Conservation (phyloP, 2,797 vertebrate species). For the Malacoctenus gilli region DNA sequence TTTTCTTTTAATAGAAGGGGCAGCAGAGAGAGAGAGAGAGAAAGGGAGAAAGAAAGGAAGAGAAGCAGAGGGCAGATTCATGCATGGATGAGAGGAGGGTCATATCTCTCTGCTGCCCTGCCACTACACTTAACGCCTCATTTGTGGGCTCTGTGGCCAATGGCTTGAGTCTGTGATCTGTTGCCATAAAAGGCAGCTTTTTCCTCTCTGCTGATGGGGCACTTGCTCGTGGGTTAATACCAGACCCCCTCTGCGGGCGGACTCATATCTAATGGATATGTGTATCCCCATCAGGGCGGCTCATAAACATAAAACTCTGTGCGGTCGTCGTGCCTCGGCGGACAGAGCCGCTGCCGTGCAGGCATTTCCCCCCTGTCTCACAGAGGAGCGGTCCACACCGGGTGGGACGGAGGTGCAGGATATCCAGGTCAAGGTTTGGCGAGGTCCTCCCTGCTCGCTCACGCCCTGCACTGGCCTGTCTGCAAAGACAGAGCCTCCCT, state of each 20-base stretch:
- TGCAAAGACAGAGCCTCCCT: slow-evolving; percentile 10
- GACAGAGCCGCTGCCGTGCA: slow-evolving; percentile 39
- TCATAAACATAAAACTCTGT: slow-evolving; percentile 70
- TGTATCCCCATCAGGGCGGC: slow-evolving; percentile 63
- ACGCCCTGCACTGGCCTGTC: slow-evolving; percentile 40
- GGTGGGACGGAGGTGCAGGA: slow-evolving; percentile 72
- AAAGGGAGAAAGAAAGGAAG: slow-evolving; percentile 3
- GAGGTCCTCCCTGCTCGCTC: slow-evolving; percentile 49
- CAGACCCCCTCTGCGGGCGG: slow-evolving; percentile 52
- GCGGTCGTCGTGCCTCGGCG: slow-evolving; percentile 49
- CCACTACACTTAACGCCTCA: slow-evolving; percentile 77
- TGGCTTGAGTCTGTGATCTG: slow-evolving; percentile 75
- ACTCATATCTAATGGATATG: slow-evolving; percentile 71
- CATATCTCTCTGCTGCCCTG: slow-evolving; percentile 62
- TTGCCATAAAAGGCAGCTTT: slow-evolving; percentile 74
- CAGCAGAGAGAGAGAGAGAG: slow-evolving; percentile 16
- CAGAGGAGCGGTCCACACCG: slow-evolving; percentile 48
- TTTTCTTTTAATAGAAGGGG: background rate
- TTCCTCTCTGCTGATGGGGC: slow-evolving; percentile 74
- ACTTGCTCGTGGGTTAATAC: slow-evolving; percentile 72
- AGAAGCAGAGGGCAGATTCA: slow-evolving; percentile 55
- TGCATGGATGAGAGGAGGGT: slow-evolving; percentile 62
- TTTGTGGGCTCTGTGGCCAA: slow-evolving; percentile 77
- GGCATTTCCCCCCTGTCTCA: slow-evolving; percentile 69
- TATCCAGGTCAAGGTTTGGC: slow-evolving; percentile 73